Evolutionary conservation across 2,888 invertebrate species (phyloP).

Genomic region (Coleophora deauratella): DNA sequence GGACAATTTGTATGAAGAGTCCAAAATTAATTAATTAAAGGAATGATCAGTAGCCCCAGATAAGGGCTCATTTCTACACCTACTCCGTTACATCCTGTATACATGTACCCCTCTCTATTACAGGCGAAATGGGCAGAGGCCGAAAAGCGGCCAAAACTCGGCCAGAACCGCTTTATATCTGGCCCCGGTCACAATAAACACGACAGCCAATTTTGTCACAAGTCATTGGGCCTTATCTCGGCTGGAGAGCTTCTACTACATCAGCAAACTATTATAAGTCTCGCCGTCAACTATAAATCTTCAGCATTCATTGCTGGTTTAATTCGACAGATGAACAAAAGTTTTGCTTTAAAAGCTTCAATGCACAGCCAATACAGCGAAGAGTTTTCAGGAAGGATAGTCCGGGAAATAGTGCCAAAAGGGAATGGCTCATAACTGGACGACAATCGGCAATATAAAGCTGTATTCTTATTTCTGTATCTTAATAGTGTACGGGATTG

Average conservation of each 20-base stretch:
- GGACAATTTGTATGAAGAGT: too few relatives aligned
- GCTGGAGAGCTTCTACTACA: conserved; percentile 24
- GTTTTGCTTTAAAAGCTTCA: background rate
- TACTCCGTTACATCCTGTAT: too few relatives aligned
- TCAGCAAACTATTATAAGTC: conserved; percentile 1
- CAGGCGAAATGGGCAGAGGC: conserved; percentile 1
- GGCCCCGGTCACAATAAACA: conserved; percentile 38
- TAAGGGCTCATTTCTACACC: too few relatives aligned
- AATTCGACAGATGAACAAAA: too few relatives aligned
- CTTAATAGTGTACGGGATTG: conserved; percentile 36
- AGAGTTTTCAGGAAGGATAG: conserved; percentile 2
- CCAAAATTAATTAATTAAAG: too few relatives aligned
- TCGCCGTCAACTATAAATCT: too few relatives aligned
- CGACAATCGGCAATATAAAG: conserved; percentile 34
- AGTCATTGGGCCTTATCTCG: conserved; percentile 50
- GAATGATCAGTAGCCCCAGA: too few relatives aligned
- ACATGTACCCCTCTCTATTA: background rate
- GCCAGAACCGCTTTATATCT: conserved; percentile 33
- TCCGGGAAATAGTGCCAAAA: conserved; percentile 18
- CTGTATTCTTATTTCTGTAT: conserved; percentile 38
- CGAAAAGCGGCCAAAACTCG: conserved; percentile 6
- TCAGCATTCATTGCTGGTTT: background rate
- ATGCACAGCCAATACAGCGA: background rate
- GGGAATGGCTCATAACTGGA: conserved; percentile 31
- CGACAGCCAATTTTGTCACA: conserved; percentile 49